phyloP scores from a whole-genome alignment of 2,888 invertebrate species.

The Oeneis ivallda region DNA sequence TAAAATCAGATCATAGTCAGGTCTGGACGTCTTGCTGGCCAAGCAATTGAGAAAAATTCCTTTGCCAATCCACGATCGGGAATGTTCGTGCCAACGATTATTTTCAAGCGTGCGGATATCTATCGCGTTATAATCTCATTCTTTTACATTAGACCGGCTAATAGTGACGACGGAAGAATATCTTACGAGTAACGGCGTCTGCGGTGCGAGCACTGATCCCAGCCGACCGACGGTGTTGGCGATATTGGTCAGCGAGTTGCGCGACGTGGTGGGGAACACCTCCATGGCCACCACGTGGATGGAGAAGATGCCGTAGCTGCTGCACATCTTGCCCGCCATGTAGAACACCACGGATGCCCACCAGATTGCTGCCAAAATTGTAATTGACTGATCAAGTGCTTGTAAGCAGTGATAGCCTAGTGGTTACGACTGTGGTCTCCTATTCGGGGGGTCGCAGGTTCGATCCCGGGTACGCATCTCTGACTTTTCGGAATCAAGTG shows the following conservation, averaged over 20 bases:
- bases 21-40: conserved; percentile 44
- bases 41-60: conserved; percentile 43
- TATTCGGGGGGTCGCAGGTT: too few species aligned
- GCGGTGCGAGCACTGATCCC: conserved; percentile 85
- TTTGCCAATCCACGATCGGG: conserved; percentile 41
- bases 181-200: conserved; percentile 83
- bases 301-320: conserved; percentile 84
- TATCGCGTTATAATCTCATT: conserved; percentile 38
- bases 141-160: too few species aligned
- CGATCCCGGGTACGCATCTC: too few species aligned
- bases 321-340: conserved; percentile 84
- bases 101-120: conserved; percentile 41
- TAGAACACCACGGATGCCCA: conserved; percentile 77
- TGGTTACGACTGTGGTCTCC: too few species aligned
- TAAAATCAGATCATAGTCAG: conserved; percentile 42
- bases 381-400: background rate
- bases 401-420: too few species aligned
- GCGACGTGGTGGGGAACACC: conserved; percentile 85
- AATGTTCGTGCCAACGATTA: conserved; percentile 41
- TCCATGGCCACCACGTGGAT: conserved; percentile 85
- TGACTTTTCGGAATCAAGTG: too few species aligned
- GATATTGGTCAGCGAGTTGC: conserved; percentile 84
- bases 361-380: conserved; percentile 54
- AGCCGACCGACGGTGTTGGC: conserved; percentile 85
- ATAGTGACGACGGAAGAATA: background rate